A percentile compares a stretch with the other conserved stretches of the same genome.
Evolutionary conservation across 2,888 invertebrate species (phyloP).

Genomic region (Machimus atricapillus): DNA sequence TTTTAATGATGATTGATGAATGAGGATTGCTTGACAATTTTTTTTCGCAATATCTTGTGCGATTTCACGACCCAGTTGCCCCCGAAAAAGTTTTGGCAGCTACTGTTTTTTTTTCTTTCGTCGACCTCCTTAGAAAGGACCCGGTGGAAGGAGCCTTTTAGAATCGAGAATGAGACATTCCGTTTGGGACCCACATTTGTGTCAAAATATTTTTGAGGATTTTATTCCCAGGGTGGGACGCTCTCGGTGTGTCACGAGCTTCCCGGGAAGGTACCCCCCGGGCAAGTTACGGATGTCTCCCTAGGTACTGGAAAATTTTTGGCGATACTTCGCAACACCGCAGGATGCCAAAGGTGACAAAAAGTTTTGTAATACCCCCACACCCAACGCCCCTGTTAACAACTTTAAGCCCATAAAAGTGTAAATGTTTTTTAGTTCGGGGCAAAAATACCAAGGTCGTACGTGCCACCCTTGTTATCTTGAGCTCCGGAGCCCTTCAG

Average conservation of each 20-base stretch:
- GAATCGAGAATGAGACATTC: not conserved
- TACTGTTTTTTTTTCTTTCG: not conserved
- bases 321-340: not conserved
- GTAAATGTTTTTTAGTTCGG: not conserved
- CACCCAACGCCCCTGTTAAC: not conserved
- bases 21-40: slow-evolving; percentile 1
- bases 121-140: not conserved
- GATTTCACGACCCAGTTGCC: not conserved
- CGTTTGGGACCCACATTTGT: not conserved
- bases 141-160: not conserved
- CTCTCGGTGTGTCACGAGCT: not conserved
- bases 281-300: not conserved
- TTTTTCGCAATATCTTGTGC: not conserved
- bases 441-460: not conserved
- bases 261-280: not conserved
- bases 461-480: not conserved
- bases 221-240: not conserved
- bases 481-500: not conserved
- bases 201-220: slow-evolving; percentile 14
- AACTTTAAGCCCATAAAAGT: not conserved
- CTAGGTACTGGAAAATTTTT: not conserved
- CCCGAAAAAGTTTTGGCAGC: not conserved
- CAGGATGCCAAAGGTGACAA: not conserved
- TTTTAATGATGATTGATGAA: slow-evolving; percentile 36
- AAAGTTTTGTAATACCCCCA: not conserved